Evolutionary conservation across 2,113 vertebrate genomes (phyloP).

Genomic region (Tragulus kanchil): DNA sequence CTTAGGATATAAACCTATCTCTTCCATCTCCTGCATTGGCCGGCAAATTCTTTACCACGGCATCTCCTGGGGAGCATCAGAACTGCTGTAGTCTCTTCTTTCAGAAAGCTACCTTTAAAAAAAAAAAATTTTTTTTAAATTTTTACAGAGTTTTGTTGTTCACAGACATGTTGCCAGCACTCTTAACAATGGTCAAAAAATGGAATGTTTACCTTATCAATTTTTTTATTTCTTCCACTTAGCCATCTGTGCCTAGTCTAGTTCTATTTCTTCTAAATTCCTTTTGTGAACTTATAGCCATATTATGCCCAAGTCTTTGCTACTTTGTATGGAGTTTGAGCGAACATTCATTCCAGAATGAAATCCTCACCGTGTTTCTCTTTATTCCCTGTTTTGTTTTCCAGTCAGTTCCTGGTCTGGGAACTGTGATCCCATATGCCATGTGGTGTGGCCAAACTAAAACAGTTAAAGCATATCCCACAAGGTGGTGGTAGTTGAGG

Average conservation of each 20-base stretch:
- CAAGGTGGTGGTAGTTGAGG: neutral
- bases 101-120: neutral
- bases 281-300: neutral
- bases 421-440: neutral
- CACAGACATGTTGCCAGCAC: neutral
- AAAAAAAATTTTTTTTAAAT: no score
- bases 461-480: neutral
- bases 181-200: neutral
- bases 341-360: neutral
- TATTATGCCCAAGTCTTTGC: neutral
- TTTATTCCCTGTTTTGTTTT: neutral
- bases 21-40: neutral
- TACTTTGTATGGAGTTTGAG: neutral
- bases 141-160: no score
- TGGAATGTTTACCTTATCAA: neutral
- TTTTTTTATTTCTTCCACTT: neutral
- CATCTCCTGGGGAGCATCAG: neutral
- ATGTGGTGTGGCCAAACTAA: neutral
- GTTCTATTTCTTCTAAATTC: neutral
- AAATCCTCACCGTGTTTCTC: neutral
- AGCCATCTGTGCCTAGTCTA: neutral
- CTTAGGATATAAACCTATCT: neutral
- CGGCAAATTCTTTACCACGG: neutral
- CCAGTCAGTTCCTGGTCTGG: neutral
- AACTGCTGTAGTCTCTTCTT: neutral